These are phyloP conservation scores for Redunca redunca DNA, from an alignment of 2,113 vertebrate species.

Conservation along the genomic window DNA sequence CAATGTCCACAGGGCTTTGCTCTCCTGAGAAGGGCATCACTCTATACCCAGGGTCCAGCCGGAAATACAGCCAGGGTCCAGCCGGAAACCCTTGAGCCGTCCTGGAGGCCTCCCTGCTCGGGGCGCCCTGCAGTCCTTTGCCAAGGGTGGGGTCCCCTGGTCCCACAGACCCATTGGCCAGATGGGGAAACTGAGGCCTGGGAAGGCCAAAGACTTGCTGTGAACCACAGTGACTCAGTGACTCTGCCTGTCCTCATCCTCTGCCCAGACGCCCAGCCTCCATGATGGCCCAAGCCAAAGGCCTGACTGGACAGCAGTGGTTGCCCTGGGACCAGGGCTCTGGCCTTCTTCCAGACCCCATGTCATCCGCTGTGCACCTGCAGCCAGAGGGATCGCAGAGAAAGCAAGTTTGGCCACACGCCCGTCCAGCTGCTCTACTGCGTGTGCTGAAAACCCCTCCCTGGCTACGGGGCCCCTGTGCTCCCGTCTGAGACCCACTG, in stretches of 20 bases:
- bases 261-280: too few relatives aligned
- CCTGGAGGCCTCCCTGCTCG: rapidly evolving
- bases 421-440: rapidly evolving
- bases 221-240: not conserved
- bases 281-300: too few relatives aligned
- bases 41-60: rapidly evolving
- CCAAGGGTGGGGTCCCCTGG: not conserved
- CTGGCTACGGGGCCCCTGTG: rapidly evolving
- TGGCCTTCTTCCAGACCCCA: too few relatives aligned
- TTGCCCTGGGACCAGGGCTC: rapidly evolving
- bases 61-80: rapidly evolving
- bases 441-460: not conserved
- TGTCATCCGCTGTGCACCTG: rapidly evolving
- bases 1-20: rapidly evolving
- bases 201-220: not conserved
- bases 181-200: not conserved
- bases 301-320: rapidly evolving
- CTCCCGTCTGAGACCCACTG: rapidly evolving
- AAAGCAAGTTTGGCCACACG: rapidly evolving
- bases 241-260: not conserved
- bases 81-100: rapidly evolving
- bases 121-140: rapidly evolving
- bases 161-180: not conserved
- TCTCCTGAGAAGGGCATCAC: not conserved
- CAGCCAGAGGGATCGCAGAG: not conserved